Conservation (phyloP, 2,888 invertebrate species). For the Diogma glabrata region DNA sequence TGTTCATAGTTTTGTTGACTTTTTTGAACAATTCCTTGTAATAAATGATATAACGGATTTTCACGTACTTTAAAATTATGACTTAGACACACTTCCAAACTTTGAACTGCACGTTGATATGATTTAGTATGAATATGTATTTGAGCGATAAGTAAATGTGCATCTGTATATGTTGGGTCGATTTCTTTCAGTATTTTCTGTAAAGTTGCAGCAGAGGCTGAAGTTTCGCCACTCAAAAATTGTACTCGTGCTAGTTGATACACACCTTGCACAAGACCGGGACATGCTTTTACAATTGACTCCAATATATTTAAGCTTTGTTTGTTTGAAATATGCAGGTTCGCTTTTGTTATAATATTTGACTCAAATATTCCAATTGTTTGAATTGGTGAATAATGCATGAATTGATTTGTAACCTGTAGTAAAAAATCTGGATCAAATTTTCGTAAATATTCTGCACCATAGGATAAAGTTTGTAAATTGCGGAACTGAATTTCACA, state of each 20-base stretch:
- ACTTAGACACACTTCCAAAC: conserved; percentile 79
- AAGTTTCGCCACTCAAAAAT: conserved; percentile 66
- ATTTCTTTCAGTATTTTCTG: conserved; percentile 59
- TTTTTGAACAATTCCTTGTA: conserved; percentile 73
- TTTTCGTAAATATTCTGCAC: conserved; percentile 57
- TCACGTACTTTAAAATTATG: conserved; percentile 88
- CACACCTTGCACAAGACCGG: conserved; percentile 58
- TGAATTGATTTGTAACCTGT: conserved; percentile 62
- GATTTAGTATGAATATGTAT: conserved; percentile 61
- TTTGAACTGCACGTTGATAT: conserved; percentile 69
- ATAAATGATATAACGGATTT: conserved; percentile 79
- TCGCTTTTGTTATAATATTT: conserved; percentile 34
- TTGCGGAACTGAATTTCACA: conserved; percentile 42
- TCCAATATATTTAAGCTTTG: conserved; percentile 56
- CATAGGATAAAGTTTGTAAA: conserved; percentile 50
- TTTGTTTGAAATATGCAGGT: conserved; percentile 40
- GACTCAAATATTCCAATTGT: conserved; percentile 31
- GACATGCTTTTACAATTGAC: conserved; percentile 64
- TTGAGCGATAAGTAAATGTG: conserved; percentile 76
- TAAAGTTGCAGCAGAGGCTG: conserved; percentile 56
- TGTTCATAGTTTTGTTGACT: conserved; percentile 57
- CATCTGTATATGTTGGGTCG: conserved; percentile 71
- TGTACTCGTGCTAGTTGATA: conserved; percentile 68
- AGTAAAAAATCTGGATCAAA: conserved; percentile 81
- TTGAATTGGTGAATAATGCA: conserved; percentile 59